Base-by-base conservation (phyloP, 2,797 vertebrate species). In the Channa striata region DNA sequence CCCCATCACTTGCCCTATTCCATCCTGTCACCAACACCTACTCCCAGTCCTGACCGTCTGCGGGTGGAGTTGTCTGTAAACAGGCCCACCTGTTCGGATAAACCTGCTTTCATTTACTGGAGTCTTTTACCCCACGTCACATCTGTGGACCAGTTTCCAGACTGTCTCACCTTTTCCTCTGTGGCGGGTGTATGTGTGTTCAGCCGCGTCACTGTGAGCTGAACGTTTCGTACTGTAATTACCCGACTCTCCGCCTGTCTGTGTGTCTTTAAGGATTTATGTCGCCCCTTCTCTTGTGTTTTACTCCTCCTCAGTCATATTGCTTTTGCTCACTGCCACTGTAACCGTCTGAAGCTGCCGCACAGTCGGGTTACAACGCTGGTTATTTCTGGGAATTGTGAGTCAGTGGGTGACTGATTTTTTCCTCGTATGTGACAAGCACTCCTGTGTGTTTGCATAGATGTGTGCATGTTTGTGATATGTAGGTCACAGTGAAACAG, bases 401-500 rank as follows among this genome's bases (percentile, higher is more conserved):
- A 80, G 34, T 77, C 75, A 71, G 75, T 13, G 12, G 48, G 36
- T 17, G 61, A 49, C 74, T 70, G 44, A 50, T 78, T 0, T 33
- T 56, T 52, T 44, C 25, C 39, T n/a, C 46, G 54, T 54, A 43
- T 81, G 72, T 66, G 65, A 73, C 58, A 16, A 58, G 47, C 19
- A n/a, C 23, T 54, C 37, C 36, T 73, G 58, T 67, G 58, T 48
- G 40, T 66, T 57, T 50, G 8, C 30, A 25, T 62, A 5, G 53
- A 53, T 25, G 20, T 50, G 52, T 43, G 21, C 36, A 40, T 40
- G 50, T 58, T 44, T 54, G 21, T 64, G 59, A 50, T 64, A 77
- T 82, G 48, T 80, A 69, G 74, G 68, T 76, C 71, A 78, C 46
- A 9, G 19, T 40, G 19, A 73, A 54, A 16, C 56, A 59, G 68